Conservation (phyloP, 2,797 vertebrate species). For the Tympanoctomys barrerae region DNA sequence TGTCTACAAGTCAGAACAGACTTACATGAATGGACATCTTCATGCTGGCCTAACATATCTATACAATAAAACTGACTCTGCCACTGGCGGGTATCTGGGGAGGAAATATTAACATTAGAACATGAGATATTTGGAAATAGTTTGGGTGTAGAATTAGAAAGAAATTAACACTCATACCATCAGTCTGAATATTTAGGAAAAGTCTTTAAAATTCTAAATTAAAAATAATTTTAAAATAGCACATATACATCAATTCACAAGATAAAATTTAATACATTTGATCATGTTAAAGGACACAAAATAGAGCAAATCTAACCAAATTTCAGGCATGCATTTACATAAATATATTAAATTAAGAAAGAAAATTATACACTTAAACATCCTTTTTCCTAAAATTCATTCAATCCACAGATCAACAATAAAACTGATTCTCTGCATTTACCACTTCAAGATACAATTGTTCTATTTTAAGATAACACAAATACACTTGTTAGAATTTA, state of each 20-base stretch:
- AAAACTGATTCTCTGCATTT: conserved; percentile 90
- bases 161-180: conserved; percentile 76
- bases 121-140: neutral
- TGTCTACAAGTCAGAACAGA: neutral
- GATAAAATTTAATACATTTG: conserved; percentile 91
- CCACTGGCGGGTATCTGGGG: conserved; percentile 68
- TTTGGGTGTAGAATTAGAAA: conserved; percentile 65
- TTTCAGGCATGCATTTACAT: conserved; percentile 91
- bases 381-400: conserved; percentile 90
- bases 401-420: conserved; percentile 91
- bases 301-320: conserved; percentile 88
- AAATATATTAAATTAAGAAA: conserved; percentile 92
- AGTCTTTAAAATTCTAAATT: conserved; percentile 71
- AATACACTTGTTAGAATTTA: conserved; percentile 91
- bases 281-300: conserved; percentile 89
- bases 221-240: conserved; percentile 80
- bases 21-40: neutral
- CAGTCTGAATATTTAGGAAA: conserved; percentile 65
- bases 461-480: conserved; percentile 90
- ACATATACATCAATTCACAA: conserved; percentile 83
- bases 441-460: conserved; percentile 89
- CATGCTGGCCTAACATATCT: neutral
- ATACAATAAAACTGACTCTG: conserved; percentile 5
- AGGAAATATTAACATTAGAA: conserved; percentile 68
- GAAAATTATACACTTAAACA: conserved; percentile 91